Percentiles rank a stretch among this genome's conserved stretches.
phyloP scores from a whole-genome alignment of 2,888 invertebrate genomes.

The Ernsta delagoae region DNA sequence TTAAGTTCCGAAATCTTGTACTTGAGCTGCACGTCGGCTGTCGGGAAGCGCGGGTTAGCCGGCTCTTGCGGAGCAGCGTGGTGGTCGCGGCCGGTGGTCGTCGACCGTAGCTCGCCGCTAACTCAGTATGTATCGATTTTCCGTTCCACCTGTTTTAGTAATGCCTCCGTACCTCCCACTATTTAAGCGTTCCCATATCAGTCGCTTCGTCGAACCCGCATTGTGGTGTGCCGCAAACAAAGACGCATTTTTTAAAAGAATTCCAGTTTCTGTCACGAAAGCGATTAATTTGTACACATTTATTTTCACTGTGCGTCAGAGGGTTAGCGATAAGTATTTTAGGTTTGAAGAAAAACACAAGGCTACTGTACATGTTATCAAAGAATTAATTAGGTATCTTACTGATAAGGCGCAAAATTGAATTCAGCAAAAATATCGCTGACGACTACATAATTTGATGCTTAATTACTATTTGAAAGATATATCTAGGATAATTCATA shows the following conservation, averaged over 20 bases:
- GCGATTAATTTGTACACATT: constrained; percentile 16
- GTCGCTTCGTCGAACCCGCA: constrained; percentile 4
- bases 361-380: background rate
- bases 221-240: background rate
- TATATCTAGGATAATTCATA: too few relatives aligned
- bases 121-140: constrained; percentile 43
- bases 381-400: constrained; percentile 5
- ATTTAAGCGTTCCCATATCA: constrained; percentile 8
- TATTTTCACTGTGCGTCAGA: background rate
- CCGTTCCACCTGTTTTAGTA: constrained; percentile 26
- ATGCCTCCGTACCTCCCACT: constrained; percentile 1
- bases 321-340: constrained; percentile 13
- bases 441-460: too few relatives aligned
- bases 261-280: constrained; percentile 4
- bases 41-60: background rate
- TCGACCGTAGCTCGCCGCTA: constrained; percentile 33
- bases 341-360: constrained; percentile 16
- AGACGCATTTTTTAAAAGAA: background rate
- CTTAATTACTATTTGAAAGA: too few relatives aligned
- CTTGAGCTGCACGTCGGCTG: background rate
- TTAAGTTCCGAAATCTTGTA: background rate
- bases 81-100: constrained; percentile 26
- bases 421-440: background rate
- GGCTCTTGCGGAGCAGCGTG: constrained; percentile 20
- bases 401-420: constrained; percentile 7